A percentile compares a stretch with the other conserved stretches of the same genome.
Conservation (phyloP, 2,113 vertebrate species). For the Meleagris gallopavo region DNA sequence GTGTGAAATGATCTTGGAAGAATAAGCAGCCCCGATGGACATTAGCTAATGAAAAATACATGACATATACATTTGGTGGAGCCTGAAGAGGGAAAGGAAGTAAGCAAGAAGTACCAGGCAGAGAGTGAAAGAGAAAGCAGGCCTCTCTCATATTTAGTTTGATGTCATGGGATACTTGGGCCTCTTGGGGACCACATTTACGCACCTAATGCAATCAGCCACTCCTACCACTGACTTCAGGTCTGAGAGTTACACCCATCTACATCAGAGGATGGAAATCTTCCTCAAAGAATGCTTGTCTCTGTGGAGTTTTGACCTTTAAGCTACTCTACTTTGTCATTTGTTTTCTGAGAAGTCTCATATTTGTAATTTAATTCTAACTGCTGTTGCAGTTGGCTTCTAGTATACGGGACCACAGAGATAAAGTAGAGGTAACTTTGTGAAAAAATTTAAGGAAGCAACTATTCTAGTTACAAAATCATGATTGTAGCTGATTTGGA, state of each 20-base stretch:
- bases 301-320: conserved; percentile 35
- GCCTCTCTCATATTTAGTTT: not conserved
- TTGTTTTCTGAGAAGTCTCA: conserved; percentile 28
- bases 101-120: not conserved
- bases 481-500: too few species aligned
- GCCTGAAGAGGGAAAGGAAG: not conserved
- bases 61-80: not conserved
- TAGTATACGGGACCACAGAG: not conserved
- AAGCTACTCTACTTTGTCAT: not conserved
- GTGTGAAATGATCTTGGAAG: not conserved
- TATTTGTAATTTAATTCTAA: conserved; percentile 26
- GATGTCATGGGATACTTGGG: not conserved
- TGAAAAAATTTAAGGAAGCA: conserved; percentile 29
- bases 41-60: not conserved
- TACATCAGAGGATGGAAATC: conserved; percentile 21
- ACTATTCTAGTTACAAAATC: conserved; percentile 17
- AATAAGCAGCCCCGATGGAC: not conserved
- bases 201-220: conserved; percentile 44
- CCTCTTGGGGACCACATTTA: not conserved
- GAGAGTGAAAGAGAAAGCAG: not conserved
- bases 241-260: conserved; percentile 35
- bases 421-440: not conserved
- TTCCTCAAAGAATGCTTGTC: conserved; percentile 14
- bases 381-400: conserved; percentile 18
- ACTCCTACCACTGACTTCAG: conserved; percentile 35